Evolutionary conservation across 1,140 invertebrate species (phyloP).

Genomic region (Pseudomyrmex sp.): DNA sequence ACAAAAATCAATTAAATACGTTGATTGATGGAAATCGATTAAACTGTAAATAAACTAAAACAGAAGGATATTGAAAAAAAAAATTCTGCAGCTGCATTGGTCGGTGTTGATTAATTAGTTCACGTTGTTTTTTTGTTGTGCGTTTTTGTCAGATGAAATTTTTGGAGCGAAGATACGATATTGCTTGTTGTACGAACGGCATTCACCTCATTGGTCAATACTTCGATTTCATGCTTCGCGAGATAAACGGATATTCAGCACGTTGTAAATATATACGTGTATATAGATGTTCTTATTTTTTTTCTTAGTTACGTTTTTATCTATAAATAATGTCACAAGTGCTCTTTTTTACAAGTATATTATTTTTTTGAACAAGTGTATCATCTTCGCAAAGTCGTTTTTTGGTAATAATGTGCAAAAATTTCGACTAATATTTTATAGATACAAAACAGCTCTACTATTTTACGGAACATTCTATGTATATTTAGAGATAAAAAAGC

Average conservation of each 20-base stretch:
- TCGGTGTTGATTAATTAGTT: slow-evolving; percentile 38
- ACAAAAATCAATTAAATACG: slow-evolving; percentile 26
- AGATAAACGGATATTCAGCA: slow-evolving; percentile 27
- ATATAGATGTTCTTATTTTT: slow-evolving; percentile 10
- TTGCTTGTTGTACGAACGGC: neutral
- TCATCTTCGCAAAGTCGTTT: neutral
- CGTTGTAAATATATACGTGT: neutral
- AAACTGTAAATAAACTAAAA: slow-evolving; percentile 14
- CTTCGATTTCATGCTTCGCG: slow-evolving; percentile 38
- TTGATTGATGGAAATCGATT: neutral
- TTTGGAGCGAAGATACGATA: slow-evolving; percentile 32
- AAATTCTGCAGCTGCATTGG: neutral
- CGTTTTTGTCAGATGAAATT: slow-evolving; percentile 27
- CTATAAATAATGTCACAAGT: slow-evolving; percentile 23
- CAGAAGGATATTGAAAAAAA: neutral
- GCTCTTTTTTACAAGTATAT: slow-evolving; percentile 4
- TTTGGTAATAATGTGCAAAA: neutral
- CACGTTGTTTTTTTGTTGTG: neutral
- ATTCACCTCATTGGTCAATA: slow-evolving; percentile 34
- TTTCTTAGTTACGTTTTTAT: slow-evolving; percentile 17
- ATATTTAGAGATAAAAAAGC: no score
- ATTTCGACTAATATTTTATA: neutral
- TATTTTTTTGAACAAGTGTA: neutral
- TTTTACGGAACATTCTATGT: no score
- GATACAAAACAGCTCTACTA: no score